Base-by-base conservation (phyloP, 2,888 invertebrate species). In the Cosmia trapezina region DNA sequence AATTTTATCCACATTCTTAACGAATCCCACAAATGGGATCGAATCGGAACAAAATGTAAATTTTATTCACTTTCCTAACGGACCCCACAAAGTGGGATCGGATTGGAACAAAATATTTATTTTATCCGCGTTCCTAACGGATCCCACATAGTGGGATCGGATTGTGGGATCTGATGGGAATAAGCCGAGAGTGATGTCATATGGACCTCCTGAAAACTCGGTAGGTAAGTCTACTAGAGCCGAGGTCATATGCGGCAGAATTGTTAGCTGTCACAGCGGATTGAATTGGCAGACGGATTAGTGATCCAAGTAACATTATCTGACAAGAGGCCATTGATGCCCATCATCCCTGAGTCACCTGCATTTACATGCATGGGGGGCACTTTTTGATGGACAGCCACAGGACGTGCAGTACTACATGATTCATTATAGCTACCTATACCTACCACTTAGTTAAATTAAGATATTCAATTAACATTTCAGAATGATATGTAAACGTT, bases 401-500 rank as follows among this genome's bases (percentile, higher is more conserved):
- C 14, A 33, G 28, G 14, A 51, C 14, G 1, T 14, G 19, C 19
- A 45, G 19, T 47, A 47, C 14, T 19, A 19, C 28, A 49, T 9
- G 0, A 37, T n/a, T 63, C 5, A 49, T 14, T 43, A 22, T 19
- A 19, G 5, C 3, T 43, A 3, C 1, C 6, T 12, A 17, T 14
- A 7, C 12, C 9, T 33, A 28, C n/a, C 33, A 5, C 17, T 41
- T 37, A 53, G 33, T 22, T 53, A 22, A 63, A 62, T 49, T 41
- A 41, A 68, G 12, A 17, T 59, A 53, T 49, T 17, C 11, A 53
- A 45, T 68, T 56, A 22, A 59, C 54, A 51, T 83, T 83, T 66
- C 77, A 87, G 84, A 45, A 92, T 92, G 93, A 87, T 92, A 77
- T 94, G 94, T 81, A 89, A 88, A 69, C 90, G 88, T 51, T 93